Conservation (phyloP, 2,113 vertebrate genomes). For the Sclerurus mexicanus region DNA sequence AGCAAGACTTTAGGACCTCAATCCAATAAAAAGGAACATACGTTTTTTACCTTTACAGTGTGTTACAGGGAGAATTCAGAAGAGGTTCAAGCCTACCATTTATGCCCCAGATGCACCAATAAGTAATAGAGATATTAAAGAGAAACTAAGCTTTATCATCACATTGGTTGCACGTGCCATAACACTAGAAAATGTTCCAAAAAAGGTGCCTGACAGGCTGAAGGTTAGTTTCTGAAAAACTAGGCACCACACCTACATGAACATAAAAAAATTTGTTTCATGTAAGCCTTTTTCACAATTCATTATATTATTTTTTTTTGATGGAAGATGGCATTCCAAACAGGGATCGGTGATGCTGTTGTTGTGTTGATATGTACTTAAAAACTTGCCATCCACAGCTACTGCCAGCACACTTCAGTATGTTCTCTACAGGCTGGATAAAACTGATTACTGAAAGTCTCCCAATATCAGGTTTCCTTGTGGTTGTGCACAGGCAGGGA, state of each 20-base stretch:
- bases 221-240: neutral
- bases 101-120: neutral
- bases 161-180: neutral
- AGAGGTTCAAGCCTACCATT: neutral
- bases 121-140: neutral
- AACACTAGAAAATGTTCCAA: neutral
- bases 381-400: neutral
- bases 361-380: neutral
- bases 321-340: neutral
- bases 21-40: neutral
- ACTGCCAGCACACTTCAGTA: neutral
- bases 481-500: neutral
- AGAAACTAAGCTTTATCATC: neutral
- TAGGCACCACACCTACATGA: neutral
- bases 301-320: neutral
- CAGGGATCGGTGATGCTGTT: rapidly evolving
- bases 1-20: neutral
- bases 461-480: neutral
- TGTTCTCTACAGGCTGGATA: neutral
- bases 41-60: neutral
- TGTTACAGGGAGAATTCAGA: neutral
- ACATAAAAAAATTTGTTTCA: neutral
- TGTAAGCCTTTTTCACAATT: neutral
- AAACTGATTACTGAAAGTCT: neutral
- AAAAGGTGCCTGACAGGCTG: neutral